These are phyloP conservation scores for Aethes cnicana DNA, from an alignment of 2,888 invertebrate species.

Conservation along the genomic window DNA sequence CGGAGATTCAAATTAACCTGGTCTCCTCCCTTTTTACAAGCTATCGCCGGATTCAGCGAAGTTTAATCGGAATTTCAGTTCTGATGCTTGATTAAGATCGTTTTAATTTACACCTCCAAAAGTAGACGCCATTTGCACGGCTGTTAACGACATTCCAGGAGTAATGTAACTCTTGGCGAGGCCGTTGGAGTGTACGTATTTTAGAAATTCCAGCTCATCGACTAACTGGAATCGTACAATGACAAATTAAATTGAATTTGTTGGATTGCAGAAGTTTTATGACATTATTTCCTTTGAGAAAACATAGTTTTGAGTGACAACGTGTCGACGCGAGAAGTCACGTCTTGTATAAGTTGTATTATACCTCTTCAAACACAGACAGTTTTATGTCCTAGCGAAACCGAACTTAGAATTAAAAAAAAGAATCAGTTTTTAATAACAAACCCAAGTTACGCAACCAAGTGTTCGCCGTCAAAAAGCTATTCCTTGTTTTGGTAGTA, in stretches of 20 bases:
- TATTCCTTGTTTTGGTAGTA: conserved; percentile 38
- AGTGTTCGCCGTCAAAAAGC: not conserved
- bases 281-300: too few relatives aligned
- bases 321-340: too few relatives aligned
- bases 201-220: conserved; percentile 17
- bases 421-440: too few relatives aligned
- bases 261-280: too few relatives aligned
- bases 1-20: conserved; percentile 74
- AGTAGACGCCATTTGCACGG: conserved; percentile 26
- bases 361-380: too few relatives aligned
- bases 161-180: conserved; percentile 20
- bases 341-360: too few relatives aligned
- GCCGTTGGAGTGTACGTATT: conserved; percentile 19
- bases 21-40: conserved; percentile 61
- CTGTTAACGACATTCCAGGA: conserved; percentile 29
- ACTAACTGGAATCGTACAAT: too few relatives aligned
- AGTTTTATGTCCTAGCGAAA: too few relatives aligned
- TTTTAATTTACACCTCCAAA: conserved; percentile 50
- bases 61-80: conserved; percentile 50
- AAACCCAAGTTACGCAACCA: not conserved
- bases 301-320: too few relatives aligned
- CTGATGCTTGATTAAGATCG: conserved; percentile 62
- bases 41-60: conserved; percentile 51
- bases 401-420: too few relatives aligned
- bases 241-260: too few relatives aligned